Evolutionary conservation across 2,797 vertebrate genomes (phyloP), one percentile per base, ranked within the genome.

Genomic region (Sebastes oblongus): DNA sequence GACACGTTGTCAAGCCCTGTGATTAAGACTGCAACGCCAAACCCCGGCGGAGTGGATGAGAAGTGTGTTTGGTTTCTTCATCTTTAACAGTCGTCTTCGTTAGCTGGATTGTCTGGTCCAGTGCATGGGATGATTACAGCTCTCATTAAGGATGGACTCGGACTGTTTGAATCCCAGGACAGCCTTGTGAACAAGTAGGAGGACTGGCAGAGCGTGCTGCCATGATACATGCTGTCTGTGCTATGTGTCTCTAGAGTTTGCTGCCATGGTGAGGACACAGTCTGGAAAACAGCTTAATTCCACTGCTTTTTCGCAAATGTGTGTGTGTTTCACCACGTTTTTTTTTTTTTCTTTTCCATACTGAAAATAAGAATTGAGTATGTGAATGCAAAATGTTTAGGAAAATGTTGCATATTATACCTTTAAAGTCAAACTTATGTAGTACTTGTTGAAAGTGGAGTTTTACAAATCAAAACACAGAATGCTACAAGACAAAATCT

Each of bases 71-170:
- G 73, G 65, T 64, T 86, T 92, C 79, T 84, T 87, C 81, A 86
- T 90, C 89, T 88, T 50, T 20, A 42, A 14, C 46, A 67, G 74
- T 88, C 29, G 34, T 84, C 74, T 89, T 89, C 50, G 64, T 90
- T 88, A 89, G 86, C 76, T 54, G 82, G 84, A 91, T 83, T 83
- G 85, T 88, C 87, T 93, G 91, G 86, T 93, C 86, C 86, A 84
- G 82, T 88, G 89, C 85, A 85, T 88, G 12, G 72, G 83, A 88
- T 92, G 90, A 93, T 93, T 91, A 92, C 87, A 81, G 88, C 80
- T 80, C 92, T 93, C 90, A 91, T 94, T 92, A 94, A 89, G 81
- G 84, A 81, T 67, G 67, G 77, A 85, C 66, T 83, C 10, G 55
- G 85, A 86, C 77, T 25, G 67, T 82, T 22, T 74, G 77, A 89